These are phyloP conservation scores for Brachylomia viminalis DNA, from an alignment of 2,888 invertebrate species.

Conservation along the genomic window DNA sequence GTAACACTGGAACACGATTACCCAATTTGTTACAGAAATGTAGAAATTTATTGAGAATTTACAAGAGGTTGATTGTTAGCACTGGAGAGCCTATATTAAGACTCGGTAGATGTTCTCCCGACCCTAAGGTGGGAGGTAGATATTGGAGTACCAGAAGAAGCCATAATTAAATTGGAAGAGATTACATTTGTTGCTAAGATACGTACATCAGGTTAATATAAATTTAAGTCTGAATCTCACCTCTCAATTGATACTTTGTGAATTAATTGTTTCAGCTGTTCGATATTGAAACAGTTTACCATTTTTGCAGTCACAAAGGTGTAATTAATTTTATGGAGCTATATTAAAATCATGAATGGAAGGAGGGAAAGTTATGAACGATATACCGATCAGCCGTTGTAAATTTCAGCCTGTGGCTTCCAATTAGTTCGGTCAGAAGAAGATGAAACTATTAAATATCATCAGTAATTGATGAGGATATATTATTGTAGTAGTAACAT, in stretches of 20 bases:
- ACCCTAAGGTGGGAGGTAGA: background rate
- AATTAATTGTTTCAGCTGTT: constrained; percentile 3
- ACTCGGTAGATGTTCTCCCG: constrained; percentile 1
- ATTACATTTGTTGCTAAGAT: constrained; percentile 2
- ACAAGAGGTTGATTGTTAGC: background rate
- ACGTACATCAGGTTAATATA: background rate
- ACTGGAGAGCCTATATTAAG: background rate
- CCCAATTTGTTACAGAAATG: constrained; percentile 22
- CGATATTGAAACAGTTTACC: constrained; percentile 8
- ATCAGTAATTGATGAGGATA: constrained; percentile 6
- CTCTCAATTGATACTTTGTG: background rate
- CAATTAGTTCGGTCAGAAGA: background rate
- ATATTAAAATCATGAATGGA: background rate
- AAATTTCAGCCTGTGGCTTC: background rate
- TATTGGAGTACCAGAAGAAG: constrained; percentile 14
- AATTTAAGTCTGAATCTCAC: background rate
- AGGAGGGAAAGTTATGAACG: background rate
- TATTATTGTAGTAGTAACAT: background rate
- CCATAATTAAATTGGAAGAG: background rate
- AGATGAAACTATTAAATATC: background rate
- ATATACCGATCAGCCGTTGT: background rate
- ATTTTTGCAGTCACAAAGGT: background rate
- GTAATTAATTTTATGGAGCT: background rate
- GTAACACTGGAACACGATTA: constrained; percentile 33
- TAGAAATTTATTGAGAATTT: constrained; percentile 10